Conservation (phyloP, 2,888 invertebrate species). For the Drosophila diplacantha region DNA sequence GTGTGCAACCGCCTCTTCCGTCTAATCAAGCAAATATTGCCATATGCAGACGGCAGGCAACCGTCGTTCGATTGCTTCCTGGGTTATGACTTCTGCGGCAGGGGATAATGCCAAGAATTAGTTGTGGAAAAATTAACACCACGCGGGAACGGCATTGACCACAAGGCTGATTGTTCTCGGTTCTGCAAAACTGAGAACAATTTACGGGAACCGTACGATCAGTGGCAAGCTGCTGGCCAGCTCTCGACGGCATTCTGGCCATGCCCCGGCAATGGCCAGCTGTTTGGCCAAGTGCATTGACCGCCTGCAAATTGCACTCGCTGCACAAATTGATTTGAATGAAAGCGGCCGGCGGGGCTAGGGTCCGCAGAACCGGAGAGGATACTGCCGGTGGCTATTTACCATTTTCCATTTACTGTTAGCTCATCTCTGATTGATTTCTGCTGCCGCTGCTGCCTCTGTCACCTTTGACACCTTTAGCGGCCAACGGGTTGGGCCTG, state of each 20-base stretch:
- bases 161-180: conserved; percentile 59
- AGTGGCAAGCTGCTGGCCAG: conserved; percentile 5
- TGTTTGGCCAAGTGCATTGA: conserved; percentile 63
- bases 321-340: conserved; percentile 62
- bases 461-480: conserved; percentile 65
- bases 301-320: conserved; percentile 45
- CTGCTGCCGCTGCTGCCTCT: conserved; percentile 50
- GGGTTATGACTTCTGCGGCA: conserved; percentile 70
- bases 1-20: conserved; percentile 34
- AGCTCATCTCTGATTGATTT: conserved; percentile 66
- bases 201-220: conserved; percentile 60
- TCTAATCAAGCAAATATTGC: conserved; percentile 29
- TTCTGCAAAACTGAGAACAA: conserved; percentile 57
- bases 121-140: conserved; percentile 71
- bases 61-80: conserved; percentile 50
- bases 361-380: conserved; percentile 16
- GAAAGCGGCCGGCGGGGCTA: conserved; percentile 26
- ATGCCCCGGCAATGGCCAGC: conserved; percentile 42
- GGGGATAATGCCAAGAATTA: conserved; percentile 67
- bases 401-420: conserved; percentile 58
- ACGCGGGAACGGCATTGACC: conserved; percentile 67
- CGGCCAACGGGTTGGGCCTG: conserved; percentile 52
- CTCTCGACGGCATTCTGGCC: conserved; percentile 30
- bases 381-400: conserved; percentile 21
- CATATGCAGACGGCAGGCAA: conserved; percentile 28